Evolutionary conservation across 1,140 invertebrate species (phyloP).

Genomic region (Drosophila sproati): DNA sequence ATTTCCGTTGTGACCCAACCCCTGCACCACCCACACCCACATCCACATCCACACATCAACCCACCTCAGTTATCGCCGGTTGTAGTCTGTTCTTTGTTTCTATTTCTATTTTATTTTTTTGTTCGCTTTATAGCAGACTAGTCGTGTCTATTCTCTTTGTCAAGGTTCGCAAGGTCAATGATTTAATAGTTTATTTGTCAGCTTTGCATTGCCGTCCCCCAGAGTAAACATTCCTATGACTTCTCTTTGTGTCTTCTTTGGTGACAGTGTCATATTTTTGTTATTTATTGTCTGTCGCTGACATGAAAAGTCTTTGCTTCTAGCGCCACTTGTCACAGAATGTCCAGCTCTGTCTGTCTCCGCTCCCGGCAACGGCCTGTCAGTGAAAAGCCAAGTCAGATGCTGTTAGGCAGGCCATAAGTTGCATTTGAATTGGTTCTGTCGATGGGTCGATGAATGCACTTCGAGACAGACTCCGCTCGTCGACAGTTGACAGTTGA

Average conservation of each 20-base stretch:
- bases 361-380: neutral
- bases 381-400: constrained; percentile 13
- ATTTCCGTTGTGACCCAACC: constrained; percentile 47
- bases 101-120: constrained; percentile 8
- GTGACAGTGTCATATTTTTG: constrained; percentile 23
- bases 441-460: constrained; percentile 13
- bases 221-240: constrained; percentile 37
- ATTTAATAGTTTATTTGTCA: constrained; percentile 72
- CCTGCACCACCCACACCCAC: constrained; percentile 7
- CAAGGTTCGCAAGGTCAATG: constrained; percentile 81
- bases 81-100: constrained; percentile 22
- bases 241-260: constrained; percentile 29
- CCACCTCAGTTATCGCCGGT: constrained; percentile 26
- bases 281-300: constrained; percentile 50
- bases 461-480: neutral
- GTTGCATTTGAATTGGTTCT: constrained; percentile 58
- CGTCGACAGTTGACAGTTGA: neutral
- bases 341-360: constrained; percentile 2
- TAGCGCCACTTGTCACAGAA: constrained; percentile 62
- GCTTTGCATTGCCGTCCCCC: constrained; percentile 47
- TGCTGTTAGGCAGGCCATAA: constrained; percentile 32
- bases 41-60: constrained; percentile 13
- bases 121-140: constrained; percentile 8
- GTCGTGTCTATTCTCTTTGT: constrained; percentile 44
- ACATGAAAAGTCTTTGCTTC: constrained; percentile 62